Percentiles rank a stretch among this genome's conserved stretches.
phyloP scores from a whole-genome alignment of 2,797 vertebrate species.

The Lophius americanus region DNA sequence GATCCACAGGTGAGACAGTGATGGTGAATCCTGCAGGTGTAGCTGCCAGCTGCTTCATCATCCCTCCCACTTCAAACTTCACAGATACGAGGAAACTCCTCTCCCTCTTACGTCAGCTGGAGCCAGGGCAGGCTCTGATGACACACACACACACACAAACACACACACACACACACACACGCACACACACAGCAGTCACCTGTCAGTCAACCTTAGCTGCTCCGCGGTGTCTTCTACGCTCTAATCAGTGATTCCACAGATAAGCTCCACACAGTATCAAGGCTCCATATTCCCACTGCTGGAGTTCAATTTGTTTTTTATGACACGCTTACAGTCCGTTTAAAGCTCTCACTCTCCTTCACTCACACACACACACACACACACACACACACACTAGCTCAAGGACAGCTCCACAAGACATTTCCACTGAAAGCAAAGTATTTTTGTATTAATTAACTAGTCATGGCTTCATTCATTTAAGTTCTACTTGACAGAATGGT shows the following conservation, averaged over 20 bases:
- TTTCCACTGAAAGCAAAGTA: slow-evolving; percentile 6
- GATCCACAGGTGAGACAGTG: slow-evolving; percentile 22
- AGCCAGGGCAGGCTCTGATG: slow-evolving; percentile 23
- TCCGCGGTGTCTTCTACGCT: slow-evolving; percentile 21
- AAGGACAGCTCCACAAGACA: neutral
- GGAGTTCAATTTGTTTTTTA: neutral
- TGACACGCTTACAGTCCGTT: too few species aligned
- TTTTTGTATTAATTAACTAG: slow-evolving; percentile 9
- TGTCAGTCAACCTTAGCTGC: slow-evolving; percentile 2
- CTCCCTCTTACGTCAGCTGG: slow-evolving; percentile 16
- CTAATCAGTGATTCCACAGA: neutral
- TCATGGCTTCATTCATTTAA: slow-evolving; percentile 3
- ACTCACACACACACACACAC: neutral
- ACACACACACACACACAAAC: slow-evolving; percentile 3
- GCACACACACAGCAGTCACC: slow-evolving; percentile 21
- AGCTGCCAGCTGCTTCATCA: slow-evolving; percentile 10
- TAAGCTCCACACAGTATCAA: slow-evolving; percentile 25
- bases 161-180: slow-evolving; percentile 1
- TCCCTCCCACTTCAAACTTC: neutral
- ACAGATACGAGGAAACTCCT: neutral
- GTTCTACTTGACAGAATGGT: neutral
- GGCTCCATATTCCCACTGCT: neutral
- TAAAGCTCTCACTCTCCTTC: neutral
- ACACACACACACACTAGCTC: neutral
- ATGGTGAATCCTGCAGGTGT: slow-evolving; percentile 9